A percentile compares a stretch with the other conserved stretches of the same genome.
phyloP scores from a whole-genome alignment of 2,113 vertebrate species.

The Procavia capensis region DNA sequence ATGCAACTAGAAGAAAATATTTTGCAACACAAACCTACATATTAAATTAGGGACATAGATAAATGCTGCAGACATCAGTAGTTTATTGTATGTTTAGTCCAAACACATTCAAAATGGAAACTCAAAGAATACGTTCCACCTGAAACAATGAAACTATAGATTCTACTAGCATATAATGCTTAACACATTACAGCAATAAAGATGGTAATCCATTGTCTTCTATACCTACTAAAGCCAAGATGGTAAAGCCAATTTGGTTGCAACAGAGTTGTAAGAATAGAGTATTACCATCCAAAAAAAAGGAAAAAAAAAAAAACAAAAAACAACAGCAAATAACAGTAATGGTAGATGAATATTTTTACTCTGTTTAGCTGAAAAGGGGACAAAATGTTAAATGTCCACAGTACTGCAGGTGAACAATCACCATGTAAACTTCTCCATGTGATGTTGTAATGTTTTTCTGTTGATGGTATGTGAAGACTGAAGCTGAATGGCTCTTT shows the following conservation, averaged over 20 bases:
- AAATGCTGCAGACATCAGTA: conserved; percentile 98
- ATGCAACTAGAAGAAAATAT: conserved; percentile 49
- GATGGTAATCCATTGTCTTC: conserved; percentile 92
- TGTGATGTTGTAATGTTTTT: conserved; percentile 76
- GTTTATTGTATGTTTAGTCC: conserved; percentile 99
- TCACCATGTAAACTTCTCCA: conserved; percentile 87
- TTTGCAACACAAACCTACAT: conserved; percentile 66
- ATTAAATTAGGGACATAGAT: conserved; percentile 89
- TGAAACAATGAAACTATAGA: conserved; percentile 93
- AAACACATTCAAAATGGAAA: conserved; percentile 97
- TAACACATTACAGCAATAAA: conserved; percentile 93
- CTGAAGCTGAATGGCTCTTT: conserved; percentile 90
- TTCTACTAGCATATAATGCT: conserved; percentile 93
- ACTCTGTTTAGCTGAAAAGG: conserved; percentile 85
- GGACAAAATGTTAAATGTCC: conserved; percentile 85
- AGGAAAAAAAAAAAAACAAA: conserved; percentile 65
- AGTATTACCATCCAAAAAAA: conserved; percentile 85
- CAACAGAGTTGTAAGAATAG: conserved; percentile 89
- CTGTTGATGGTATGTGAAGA: conserved; percentile 84
- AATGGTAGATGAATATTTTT: conserved; percentile 86
- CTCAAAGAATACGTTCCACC: conserved; percentile 91
- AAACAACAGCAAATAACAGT: conserved; percentile 86
- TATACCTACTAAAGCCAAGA: conserved; percentile 91
- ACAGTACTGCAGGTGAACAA: conserved; percentile 88
- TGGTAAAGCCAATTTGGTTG: conserved; percentile 88